phyloP scores from a whole-genome alignment of 2,797 vertebrate genomes.

The Cetoscarus ocellatus region DNA sequence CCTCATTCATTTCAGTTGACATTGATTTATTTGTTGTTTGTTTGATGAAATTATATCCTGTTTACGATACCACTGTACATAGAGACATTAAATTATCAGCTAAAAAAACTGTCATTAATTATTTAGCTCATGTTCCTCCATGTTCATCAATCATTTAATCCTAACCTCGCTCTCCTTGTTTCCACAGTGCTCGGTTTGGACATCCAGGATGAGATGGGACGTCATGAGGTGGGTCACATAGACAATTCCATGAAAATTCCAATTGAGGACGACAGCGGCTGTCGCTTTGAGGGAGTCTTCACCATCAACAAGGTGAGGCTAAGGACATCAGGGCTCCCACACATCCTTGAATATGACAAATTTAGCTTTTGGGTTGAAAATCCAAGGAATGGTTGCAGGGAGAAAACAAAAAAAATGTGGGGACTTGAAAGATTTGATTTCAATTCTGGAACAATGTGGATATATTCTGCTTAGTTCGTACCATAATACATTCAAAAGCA shows the following conservation, averaged over 20 bases:
- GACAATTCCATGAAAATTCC: conserved; percentile 99
- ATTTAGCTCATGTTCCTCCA: not conserved
- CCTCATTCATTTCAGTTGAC: no score
- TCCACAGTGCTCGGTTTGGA: conserved; percentile 95
- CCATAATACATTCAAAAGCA: no score
- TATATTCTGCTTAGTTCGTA: no score
- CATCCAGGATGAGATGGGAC: conserved; percentile 99
- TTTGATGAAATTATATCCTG: no score
- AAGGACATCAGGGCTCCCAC: not conserved
- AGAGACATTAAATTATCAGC: not conserved
- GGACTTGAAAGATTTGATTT: no score
- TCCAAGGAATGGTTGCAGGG: no score
- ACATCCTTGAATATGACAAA: no score
- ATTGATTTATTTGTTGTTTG: no score
- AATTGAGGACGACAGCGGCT: conserved; percentile 91
- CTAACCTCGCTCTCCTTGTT: not conserved
- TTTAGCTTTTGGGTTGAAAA: no score
- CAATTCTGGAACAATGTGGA: no score
- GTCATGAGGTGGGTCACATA: conserved; percentile 97
- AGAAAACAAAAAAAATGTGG: no score
- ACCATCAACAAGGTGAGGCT: conserved; percentile 95
- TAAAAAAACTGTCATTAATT: not conserved
- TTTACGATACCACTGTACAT: no score
- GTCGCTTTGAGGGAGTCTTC: conserved; percentile 98
- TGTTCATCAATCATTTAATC: not conserved